These are phyloP conservation scores for Cantharis lateralis DNA, from an alignment of 2,888 invertebrate genomes.

Conservation along the genomic window DNA sequence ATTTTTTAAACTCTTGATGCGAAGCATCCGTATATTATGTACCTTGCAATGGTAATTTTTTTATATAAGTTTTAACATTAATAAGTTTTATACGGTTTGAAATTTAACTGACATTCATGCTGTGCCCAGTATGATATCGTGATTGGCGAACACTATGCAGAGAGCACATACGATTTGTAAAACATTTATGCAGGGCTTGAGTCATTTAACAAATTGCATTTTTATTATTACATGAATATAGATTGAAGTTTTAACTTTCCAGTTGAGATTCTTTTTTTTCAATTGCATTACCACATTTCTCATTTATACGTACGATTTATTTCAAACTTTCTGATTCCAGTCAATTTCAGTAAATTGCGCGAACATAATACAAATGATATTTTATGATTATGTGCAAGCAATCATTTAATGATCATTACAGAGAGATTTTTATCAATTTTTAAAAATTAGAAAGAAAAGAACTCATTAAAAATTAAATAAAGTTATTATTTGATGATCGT, in stretches of 20 bases:
- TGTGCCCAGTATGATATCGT: conserved; percentile 20
- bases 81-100: conserved; percentile 17
- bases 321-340: neutral
- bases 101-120: conserved; percentile 23
- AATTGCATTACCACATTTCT: neutral
- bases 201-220: neutral
- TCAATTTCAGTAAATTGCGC: neutral
- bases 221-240: neutral
- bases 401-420: too few relatives aligned
- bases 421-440: too few relatives aligned
- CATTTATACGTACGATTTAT: neutral
- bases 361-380: neutral
- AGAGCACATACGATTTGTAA: neutral
- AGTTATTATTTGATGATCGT: too few relatives aligned
- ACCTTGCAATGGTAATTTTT: neutral
- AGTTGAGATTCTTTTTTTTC: neutral
- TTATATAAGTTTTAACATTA: neutral
- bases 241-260: neutral
- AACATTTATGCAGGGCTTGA: neutral
- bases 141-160: conserved; percentile 19
- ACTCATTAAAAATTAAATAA: too few relatives aligned
- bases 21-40: neutral
- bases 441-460: too few relatives aligned
- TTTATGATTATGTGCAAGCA: too few relatives aligned
- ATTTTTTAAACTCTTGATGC: neutral